Evolutionary conservation across 2,113 vertebrate genomes (phyloP).

Genomic region (Axis porcinus): DNA sequence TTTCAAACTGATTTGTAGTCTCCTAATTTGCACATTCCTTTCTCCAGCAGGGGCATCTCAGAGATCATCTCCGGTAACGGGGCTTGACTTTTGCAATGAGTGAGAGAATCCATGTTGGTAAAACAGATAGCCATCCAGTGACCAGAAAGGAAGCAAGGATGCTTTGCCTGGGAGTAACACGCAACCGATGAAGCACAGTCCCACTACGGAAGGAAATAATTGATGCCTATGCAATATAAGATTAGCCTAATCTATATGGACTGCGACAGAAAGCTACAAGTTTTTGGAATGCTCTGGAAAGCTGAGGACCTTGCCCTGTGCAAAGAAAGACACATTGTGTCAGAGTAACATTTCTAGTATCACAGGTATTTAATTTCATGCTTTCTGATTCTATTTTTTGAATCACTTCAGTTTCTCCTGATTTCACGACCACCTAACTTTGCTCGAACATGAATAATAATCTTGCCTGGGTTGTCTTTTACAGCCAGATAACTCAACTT

Average conservation of each 20-base stretch:
- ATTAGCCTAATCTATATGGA: not conserved
- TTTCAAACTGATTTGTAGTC: constrained; percentile 61
- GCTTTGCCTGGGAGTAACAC: not conserved
- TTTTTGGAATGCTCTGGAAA: not conserved
- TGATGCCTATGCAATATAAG: not conserved
- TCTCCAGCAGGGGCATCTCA: constrained; percentile 45
- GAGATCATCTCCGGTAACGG: constrained; percentile 39
- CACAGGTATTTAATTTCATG: not conserved
- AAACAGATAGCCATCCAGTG: not conserved
- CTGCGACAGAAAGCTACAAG: not conserved
- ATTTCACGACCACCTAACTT: not conserved
- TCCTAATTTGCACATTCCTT: constrained; percentile 59
- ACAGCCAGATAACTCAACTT: not conserved
- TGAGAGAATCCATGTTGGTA: constrained; percentile 48
- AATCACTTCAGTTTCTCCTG: not conserved
- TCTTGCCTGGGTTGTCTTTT: not conserved
- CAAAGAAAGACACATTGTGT: not conserved
- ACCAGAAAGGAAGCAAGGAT: not conserved
- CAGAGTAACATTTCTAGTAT: not conserved
- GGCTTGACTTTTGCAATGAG: constrained; percentile 41
- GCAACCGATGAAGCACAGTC: not conserved
- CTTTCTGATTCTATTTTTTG: not conserved
- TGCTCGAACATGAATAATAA: not conserved
- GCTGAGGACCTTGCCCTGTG: not conserved
- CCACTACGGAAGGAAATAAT: not conserved